These are phyloP conservation scores for Anas capensis DNA, from an alignment of 2,797 vertebrate genomes.

Conservation along the genomic window DNA sequence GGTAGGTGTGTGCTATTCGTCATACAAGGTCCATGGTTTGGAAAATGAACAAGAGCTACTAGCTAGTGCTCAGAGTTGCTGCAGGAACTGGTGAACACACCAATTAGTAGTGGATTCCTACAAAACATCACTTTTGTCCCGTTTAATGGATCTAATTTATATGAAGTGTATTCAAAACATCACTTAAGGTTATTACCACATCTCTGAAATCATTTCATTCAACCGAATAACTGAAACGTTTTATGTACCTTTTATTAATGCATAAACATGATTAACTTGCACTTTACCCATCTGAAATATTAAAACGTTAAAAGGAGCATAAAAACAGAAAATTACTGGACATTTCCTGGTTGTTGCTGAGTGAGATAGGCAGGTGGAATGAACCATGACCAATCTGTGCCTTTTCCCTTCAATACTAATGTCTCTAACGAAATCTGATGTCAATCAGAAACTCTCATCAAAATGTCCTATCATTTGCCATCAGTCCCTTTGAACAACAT, in stretches of 20 bases:
- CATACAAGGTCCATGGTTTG: background rate
- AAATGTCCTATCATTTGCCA: slow-evolving; percentile 28
- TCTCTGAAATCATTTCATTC: slow-evolving; percentile 54
- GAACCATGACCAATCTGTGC: slow-evolving; percentile 31
- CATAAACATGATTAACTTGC: slow-evolving; percentile 67
- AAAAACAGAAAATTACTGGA: slow-evolving; percentile 56
- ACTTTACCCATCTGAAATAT: slow-evolving; percentile 58
- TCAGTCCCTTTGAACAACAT: background rate
- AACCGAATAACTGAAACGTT: slow-evolving; percentile 30
- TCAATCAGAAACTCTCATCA: slow-evolving; percentile 31
- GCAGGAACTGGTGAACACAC: background rate
- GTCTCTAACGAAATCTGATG: slow-evolving; percentile 26
- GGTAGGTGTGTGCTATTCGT: background rate
- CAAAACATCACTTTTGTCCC: slow-evolving; percentile 30
- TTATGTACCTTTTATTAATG: slow-evolving; percentile 67
- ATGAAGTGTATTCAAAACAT: slow-evolving; percentile 63
- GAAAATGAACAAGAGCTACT: background rate
- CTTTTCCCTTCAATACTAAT: slow-evolving; percentile 23
- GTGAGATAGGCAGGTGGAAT: slow-evolving; percentile 46
- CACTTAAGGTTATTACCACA: slow-evolving; percentile 62
- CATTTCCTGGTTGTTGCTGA: slow-evolving; percentile 21
- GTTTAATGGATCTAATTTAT: slow-evolving; percentile 51
- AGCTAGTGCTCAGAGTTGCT: background rate
- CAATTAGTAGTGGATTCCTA: slow-evolving; percentile 19
- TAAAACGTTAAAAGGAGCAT: slow-evolving; percentile 50